A percentile compares a stretch with the other conserved stretches of the same genome.
Evolutionary conservation across 1,140 invertebrate species (phyloP).

Genomic region (Drosophila pseudoananassae): DNA sequence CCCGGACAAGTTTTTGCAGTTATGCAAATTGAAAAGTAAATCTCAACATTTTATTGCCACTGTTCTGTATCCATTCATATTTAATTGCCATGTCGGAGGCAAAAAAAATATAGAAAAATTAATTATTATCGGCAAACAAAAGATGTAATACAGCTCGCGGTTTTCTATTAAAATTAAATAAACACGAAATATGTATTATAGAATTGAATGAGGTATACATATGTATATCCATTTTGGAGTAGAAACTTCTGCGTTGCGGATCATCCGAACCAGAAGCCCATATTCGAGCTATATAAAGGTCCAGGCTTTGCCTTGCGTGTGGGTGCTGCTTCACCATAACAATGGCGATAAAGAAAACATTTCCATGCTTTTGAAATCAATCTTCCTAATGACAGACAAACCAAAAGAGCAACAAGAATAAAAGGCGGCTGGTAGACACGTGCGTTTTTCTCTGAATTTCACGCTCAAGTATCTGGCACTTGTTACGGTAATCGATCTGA

Average conservation of each 20-base stretch:
- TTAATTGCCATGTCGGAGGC: neutral
- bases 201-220: neutral
- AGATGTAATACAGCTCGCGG: neutral
- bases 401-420: constrained; percentile 23
- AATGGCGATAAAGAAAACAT: constrained; percentile 44
- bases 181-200: neutral
- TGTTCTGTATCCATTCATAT: neutral
- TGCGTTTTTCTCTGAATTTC: constrained; percentile 64
- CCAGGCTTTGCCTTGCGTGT: constrained; percentile 41
- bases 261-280: neutral
- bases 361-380: constrained; percentile 75
- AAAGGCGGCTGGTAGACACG: constrained; percentile 63
- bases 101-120: neutral
- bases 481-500: constrained; percentile 76
- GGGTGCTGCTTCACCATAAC: constrained; percentile 33
- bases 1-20: constrained; percentile 17
- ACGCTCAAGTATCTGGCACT: constrained; percentile 80
- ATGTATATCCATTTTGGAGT: neutral
- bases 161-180: neutral
- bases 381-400: constrained; percentile 78
- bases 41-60: constrained; percentile 16
- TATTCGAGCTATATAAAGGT: neutral
- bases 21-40: constrained; percentile 50
- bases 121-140: neutral
- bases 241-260: neutral